A percentile compares a stretch with the other conserved stretches of the same genome.
Evolutionary conservation across 2,797 vertebrate genomes (phyloP).

Genomic region (Protonibea diacanthus): DNA sequence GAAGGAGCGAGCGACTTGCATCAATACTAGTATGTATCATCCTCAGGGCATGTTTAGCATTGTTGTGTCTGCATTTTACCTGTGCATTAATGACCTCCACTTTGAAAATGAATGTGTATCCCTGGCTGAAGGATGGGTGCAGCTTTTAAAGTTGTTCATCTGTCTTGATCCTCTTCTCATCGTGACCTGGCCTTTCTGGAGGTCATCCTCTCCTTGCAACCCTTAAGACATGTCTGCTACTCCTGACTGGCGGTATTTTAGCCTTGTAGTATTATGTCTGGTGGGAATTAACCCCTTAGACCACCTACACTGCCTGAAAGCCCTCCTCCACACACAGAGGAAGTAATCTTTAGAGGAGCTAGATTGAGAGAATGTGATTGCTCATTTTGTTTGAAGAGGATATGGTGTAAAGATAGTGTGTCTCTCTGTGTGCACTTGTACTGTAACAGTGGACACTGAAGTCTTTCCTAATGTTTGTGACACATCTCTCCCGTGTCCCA

Average conservation of each 20-base stretch:
- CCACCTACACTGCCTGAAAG: slow-evolving; percentile 69
- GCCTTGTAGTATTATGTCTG: slow-evolving; percentile 73
- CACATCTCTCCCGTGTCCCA: slow-evolving; percentile 6
- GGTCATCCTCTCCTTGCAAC: slow-evolving; percentile 65
- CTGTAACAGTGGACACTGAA: slow-evolving; percentile 3
- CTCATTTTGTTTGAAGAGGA: slow-evolving; percentile 72
- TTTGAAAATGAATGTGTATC: slow-evolving; percentile 24
- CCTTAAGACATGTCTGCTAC: slow-evolving; percentile 62
- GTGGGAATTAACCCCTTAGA: slow-evolving; percentile 76
- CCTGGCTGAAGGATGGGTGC: slow-evolving; percentile 45
- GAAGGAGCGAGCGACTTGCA: slow-evolving; percentile 82
- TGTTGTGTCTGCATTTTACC: slow-evolving; percentile 3
- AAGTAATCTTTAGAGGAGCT: slow-evolving; percentile 61
- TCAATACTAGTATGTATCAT: slow-evolving; percentile 84
- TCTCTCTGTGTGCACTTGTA: slow-evolving; percentile 27
- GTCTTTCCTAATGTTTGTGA: slow-evolving; percentile 19
- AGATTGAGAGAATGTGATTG: slow-evolving; percentile 63
- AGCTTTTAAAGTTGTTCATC: slow-evolving; percentile 51
- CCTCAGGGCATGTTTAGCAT: slow-evolving; percentile 33
- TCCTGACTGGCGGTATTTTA: slow-evolving; percentile 62
- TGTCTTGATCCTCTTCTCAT: slow-evolving; percentile 59
- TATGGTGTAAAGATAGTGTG: slow-evolving; percentile 53
- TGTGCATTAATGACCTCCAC: background rate
- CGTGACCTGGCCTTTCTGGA: slow-evolving; percentile 56
- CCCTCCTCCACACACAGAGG: slow-evolving; percentile 61